Base-by-base conservation (phyloP, 1,140 invertebrate species). In the Reticulitermes speratus region DNA sequence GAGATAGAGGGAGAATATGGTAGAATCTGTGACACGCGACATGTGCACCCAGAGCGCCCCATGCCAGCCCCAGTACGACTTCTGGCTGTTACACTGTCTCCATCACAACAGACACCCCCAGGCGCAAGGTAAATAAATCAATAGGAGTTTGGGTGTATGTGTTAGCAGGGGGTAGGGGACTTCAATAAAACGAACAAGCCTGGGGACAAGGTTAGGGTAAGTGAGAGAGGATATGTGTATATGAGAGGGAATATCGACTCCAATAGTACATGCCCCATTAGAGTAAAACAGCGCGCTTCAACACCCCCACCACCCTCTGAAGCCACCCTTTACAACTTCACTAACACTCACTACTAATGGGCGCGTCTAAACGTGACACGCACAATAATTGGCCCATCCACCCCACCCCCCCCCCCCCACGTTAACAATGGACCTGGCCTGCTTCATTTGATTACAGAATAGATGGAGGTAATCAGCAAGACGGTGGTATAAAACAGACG, bases 91-190 rank as follows among this genome's bases (percentile, higher is more conserved):
- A 55, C 19, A 5, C 52, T 21, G 52, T 55, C 82, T 82, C 23
- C 82, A 82, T 44, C 82, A 38, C 82, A 38, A 82, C 32, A 84
- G 48, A 84, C 83, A 45, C 83, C 83, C 83, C 48, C 3, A 21
- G 83, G 83, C 83, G 48, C 23, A n/a, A 2, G 44, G 83, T 84
- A 84, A 84, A 84, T 84, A 84, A 84, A 84, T 84, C 83, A 84
- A 84, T 84, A 84, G 83, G 83, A 32, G 83, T 55, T 55, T 12
- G 52, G 52, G 52, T 16, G 14, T 55, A 21, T 55, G 16, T 16
- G 52, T 55, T 21, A 55, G 48, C 32, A 52, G 32, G 32, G 82
- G 25, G 82, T 21, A 14, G n/a, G 83, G 83, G 83, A 30, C 83
- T 84, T 84, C n/a, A 84, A 84, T 84, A 84, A 84, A 84, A 52